Percentiles rank a stretch among this genome's conserved stretches.
phyloP scores from a whole-genome alignment of 2,113 vertebrate species.

The Osmerus mordax region DNA sequence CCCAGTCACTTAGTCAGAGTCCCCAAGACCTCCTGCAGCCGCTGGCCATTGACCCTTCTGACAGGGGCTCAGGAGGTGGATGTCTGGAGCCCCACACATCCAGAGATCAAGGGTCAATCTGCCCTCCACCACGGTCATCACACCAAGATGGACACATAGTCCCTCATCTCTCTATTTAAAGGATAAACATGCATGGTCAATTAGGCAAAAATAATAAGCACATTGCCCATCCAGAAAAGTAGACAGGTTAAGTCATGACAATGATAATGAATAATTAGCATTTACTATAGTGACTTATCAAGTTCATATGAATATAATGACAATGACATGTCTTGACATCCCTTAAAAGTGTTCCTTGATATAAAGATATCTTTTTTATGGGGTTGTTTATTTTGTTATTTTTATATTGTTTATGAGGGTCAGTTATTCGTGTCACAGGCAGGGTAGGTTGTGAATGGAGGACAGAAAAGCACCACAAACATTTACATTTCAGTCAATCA shows the following conservation, averaged over 20 bases:
- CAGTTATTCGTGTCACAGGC: not conserved
- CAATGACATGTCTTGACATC: no score
- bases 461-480: not conserved
- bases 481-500: no score
- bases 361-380: constrained; percentile 31
- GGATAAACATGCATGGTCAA: constrained; percentile 51
- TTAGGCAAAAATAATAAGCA: constrained; percentile 3
- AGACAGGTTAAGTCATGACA: not conserved
- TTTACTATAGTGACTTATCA: not conserved
- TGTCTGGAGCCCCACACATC: constrained; percentile 76
- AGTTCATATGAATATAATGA: no score
- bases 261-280: not conserved
- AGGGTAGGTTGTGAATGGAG: not conserved
- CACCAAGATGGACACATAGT: constrained; percentile 85
- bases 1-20: constrained; percentile 80
- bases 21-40: constrained; percentile 85
- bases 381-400: constrained; percentile 9
- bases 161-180: constrained; percentile 73
- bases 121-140: constrained; percentile 81
- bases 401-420: constrained; percentile 30
- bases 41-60: constrained; percentile 88
- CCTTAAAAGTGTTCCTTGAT: no score
- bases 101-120: constrained; percentile 90
- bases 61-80: constrained; percentile 73
- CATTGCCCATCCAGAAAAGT: constrained; percentile 10